Percentiles rank a stretch among this genome's conserved stretches.
Evolutionary conservation across 2,797 vertebrate species (phyloP).

Genomic region (Peromyscus aztecus): DNA sequence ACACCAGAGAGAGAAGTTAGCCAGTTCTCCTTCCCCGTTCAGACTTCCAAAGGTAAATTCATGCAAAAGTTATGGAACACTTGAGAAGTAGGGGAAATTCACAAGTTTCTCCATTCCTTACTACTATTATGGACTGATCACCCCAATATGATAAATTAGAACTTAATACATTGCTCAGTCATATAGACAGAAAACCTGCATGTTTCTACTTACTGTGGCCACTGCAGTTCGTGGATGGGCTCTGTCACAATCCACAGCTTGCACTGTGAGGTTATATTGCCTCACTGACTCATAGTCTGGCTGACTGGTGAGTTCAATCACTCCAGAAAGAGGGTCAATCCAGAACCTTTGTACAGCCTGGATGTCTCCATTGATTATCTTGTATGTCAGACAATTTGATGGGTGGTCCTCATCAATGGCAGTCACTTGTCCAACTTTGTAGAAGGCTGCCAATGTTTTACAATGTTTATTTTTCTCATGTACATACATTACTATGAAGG

Average conservation of each 20-base stretch:
- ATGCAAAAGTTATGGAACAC: not conserved
- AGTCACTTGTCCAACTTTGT: conserved; percentile 76
- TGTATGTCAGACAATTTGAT: conserved; percentile 77
- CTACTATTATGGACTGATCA: not conserved
- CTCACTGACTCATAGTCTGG: conserved; percentile 77
- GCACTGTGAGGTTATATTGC: conserved; percentile 67
- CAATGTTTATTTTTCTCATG: not conserved
- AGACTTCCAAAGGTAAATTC: not conserved
- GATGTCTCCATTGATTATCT: conserved; percentile 72
- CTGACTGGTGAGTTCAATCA: conserved; percentile 74
- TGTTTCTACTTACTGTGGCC: conserved; percentile 61
- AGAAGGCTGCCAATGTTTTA: conserved; percentile 67
- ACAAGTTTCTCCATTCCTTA: not conserved
- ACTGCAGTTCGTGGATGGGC: conserved; percentile 20
- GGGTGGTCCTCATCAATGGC: conserved; percentile 78
- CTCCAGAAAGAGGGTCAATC: conserved; percentile 78
- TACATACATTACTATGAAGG: not conserved
- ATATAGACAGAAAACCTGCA: not conserved
- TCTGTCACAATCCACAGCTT: conserved; percentile 79
- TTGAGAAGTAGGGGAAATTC: not conserved
- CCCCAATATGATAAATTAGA: not conserved
- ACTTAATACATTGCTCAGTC: not conserved
- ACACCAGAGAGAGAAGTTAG: not conserved
- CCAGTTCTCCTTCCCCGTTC: not conserved
- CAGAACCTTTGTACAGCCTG: conserved; percentile 73